Percentiles rank a stretch among this genome's conserved stretches.
phyloP scores from a whole-genome alignment of 2,888 invertebrate species.

The Tetragonula carbonaria region DNA sequence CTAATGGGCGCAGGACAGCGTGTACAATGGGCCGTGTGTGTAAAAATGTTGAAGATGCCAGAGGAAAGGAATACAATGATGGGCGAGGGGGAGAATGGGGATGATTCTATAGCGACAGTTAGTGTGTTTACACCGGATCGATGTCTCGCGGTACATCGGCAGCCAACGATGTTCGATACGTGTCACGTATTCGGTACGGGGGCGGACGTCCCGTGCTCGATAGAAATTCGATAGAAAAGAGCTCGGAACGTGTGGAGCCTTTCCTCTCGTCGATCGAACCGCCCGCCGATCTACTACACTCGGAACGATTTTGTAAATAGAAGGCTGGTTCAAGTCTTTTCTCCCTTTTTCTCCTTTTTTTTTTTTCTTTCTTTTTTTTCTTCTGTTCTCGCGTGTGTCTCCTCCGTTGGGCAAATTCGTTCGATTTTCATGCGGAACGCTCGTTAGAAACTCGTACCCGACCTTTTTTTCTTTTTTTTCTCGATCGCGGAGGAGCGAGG shows the following conservation, averaged over 20 bases:
- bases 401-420: slow-evolving; percentile 23
- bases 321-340: slow-evolving; percentile 1
- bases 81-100: not conserved
- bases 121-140: slow-evolving; percentile 60
- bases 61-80: slow-evolving; percentile 33
- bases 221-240: slow-evolving; percentile 46
- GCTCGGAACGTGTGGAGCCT: slow-evolving; percentile 23
- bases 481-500: not conserved
- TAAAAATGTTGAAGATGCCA: slow-evolving; percentile 31
- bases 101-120: slow-evolving; percentile 34
- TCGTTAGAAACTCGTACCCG: slow-evolving; percentile 1
- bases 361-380: not conserved
- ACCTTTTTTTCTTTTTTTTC: not conserved
- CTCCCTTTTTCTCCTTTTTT: no score
- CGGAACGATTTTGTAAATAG: slow-evolving; percentile 54
- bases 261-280: slow-evolving; percentile 4
- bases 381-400: not conserved
- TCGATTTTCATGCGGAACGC: slow-evolving; percentile 14
- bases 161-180: slow-evolving; percentile 44
- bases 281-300: slow-evolving; percentile 38
- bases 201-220: slow-evolving; percentile 31
- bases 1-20: slow-evolving; percentile 14
- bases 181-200: slow-evolving; percentile 52
- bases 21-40: not conserved
- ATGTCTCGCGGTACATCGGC: slow-evolving; percentile 48